phyloP scores from a whole-genome alignment of 2,888 invertebrate species.

The Oscheius myriophilus region DNA sequence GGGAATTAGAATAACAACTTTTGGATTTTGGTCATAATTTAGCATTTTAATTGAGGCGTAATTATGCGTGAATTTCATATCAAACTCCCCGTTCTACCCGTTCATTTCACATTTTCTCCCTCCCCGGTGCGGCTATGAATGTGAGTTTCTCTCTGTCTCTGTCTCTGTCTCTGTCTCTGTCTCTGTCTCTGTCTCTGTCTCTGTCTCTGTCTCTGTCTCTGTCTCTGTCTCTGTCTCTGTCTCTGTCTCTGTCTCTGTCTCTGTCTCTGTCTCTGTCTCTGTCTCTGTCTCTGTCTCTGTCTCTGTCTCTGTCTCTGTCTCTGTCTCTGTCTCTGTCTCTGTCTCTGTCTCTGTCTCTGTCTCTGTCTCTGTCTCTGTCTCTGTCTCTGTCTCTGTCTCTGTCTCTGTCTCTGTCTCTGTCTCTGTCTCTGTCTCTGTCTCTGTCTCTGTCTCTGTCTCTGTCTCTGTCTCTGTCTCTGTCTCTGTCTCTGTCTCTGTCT shows the following conservation, averaged over 20 bases:
- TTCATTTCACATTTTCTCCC: no score
- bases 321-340: neutral
- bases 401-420: no score
- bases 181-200: neutral
- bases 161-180: neutral
- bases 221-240: neutral
- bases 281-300: neutral
- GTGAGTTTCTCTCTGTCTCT: neutral
- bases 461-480: no score
- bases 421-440: no score
- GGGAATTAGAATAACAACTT: no score
- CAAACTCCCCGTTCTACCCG: no score
- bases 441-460: no score
- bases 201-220: neutral
- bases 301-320: neutral
- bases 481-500: no score
- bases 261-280: slow-evolving; percentile 4
- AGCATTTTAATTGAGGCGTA: no score
- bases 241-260: neutral
- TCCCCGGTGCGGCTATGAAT: no score
- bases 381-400: neutral
- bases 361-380: neutral
- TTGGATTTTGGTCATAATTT: no score
- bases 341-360: neutral
- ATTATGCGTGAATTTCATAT: no score